These are phyloP conservation scores for Masnerella sp. DNA, from an alignment of 2,888 invertebrate species.

Conservation along the genomic window DNA sequence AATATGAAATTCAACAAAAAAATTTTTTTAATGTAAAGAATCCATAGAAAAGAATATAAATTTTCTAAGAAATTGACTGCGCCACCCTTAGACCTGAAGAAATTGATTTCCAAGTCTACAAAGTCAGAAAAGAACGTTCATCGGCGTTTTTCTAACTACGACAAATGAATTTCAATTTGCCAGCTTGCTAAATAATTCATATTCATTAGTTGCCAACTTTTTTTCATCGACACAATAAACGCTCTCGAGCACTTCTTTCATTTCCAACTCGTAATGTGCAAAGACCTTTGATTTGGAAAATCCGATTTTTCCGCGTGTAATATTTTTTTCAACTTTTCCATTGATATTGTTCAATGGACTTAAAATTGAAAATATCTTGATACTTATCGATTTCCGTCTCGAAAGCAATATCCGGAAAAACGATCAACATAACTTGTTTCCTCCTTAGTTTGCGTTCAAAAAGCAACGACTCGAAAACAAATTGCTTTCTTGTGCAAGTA, in stretches of 20 bases:
- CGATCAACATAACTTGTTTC: conserved; percentile 32
- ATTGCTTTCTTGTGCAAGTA: no score
- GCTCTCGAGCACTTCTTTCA: background rate
- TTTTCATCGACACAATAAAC: background rate
- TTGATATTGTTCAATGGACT: conserved; percentile 26
- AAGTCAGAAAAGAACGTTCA: background rate
- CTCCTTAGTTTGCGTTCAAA: no score
- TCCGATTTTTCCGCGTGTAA: conserved; percentile 1
- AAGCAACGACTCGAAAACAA: conserved; percentile 4
- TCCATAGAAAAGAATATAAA: no score
- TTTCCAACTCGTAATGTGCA: background rate
- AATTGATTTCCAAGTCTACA: no score
- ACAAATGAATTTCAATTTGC: no score
- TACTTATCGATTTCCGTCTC: conserved; percentile 7
- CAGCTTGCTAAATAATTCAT: conserved; percentile 1
- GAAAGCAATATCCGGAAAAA: conserved; percentile 26
- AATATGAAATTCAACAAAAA: no score
- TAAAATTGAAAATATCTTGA: conserved; percentile 24
- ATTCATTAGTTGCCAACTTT: background rate
- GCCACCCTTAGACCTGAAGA: no score
- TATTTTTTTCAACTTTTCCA: conserved; percentile 8
- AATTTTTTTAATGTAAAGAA: no score
- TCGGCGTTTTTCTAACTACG: background rate
- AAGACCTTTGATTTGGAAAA: conserved; percentile 12
- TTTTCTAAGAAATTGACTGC: no score